These are phyloP conservation scores for Clunio marinus DNA, from an alignment of 2,888 invertebrate species.

Conservation along the genomic window DNA sequence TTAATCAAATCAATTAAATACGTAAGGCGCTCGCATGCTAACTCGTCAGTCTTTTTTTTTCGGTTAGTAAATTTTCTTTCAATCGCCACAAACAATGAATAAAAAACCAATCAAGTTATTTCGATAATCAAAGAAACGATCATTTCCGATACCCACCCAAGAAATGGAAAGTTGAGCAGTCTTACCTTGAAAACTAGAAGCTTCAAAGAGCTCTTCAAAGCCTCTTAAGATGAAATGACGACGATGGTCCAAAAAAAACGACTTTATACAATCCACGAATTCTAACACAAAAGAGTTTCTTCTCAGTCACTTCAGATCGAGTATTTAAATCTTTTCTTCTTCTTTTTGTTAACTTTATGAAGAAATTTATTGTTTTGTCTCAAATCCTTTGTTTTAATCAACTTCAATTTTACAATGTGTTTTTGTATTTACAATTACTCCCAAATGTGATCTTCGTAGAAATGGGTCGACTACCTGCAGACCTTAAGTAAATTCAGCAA, in stretches of 20 bases:
- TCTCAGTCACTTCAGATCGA: background rate
- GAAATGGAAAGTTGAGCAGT: conserved; percentile 22
- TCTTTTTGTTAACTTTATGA: background rate
- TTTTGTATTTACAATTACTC: background rate
- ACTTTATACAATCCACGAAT: conserved; percentile 3
- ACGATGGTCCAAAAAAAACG: background rate
- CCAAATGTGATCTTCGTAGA: conserved; percentile 27
- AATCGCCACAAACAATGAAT: background rate
- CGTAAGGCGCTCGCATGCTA: background rate
- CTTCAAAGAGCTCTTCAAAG: background rate
- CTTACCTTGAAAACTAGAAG: conserved; percentile 15
- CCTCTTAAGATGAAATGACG: background rate
- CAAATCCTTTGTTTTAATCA: conserved; percentile 33
- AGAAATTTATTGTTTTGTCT: background rate
- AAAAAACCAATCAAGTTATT: background rate
- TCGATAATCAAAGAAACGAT: background rate
- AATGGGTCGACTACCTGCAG: conserved; percentile 37
- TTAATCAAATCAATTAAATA: conserved; percentile 9
- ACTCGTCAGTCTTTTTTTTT: background rate
- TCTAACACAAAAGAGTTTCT: conserved; percentile 15
- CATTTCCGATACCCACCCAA: conserved; percentile 2
- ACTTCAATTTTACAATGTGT: conserved; percentile 12
- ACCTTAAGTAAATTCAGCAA: conserved; percentile 1
- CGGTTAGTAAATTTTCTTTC: background rate
- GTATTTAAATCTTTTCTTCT: conserved; percentile 20